Evolutionary conservation across 2,113 vertebrate species (phyloP).

Genomic region (Ursus arctos): DNA sequence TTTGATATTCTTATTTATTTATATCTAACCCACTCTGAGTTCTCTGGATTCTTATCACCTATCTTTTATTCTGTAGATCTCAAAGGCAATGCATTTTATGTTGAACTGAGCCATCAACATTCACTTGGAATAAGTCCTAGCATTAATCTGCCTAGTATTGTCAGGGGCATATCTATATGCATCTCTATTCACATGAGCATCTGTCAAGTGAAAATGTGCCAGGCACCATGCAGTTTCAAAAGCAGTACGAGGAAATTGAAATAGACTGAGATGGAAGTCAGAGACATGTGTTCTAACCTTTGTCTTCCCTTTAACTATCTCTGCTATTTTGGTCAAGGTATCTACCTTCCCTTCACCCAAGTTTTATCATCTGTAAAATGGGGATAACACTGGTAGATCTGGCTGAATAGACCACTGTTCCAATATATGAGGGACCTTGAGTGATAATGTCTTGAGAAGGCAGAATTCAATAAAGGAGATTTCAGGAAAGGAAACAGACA

Average conservation of each 20-base stretch:
- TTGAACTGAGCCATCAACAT: constrained; percentile 2
- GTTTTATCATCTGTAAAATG: not conserved
- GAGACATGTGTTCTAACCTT: not conserved
- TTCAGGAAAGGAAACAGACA: not conserved
- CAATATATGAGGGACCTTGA: not conserved
- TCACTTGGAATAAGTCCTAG: constrained; percentile 60
- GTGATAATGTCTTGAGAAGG: not conserved
- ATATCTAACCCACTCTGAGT: not conserved
- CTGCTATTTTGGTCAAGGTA: not conserved
- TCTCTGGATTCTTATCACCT: not conserved
- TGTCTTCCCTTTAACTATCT: not conserved
- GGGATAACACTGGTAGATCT: not conserved
- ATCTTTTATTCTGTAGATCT: not conserved
- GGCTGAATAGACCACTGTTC: not conserved
- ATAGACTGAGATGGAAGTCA: not conserved
- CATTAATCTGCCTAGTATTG: constrained; percentile 49
- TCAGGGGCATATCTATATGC: constrained; percentile 53
- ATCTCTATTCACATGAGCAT: constrained; percentile 54
- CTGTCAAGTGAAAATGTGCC: constrained; percentile 65
- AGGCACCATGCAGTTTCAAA: constrained; percentile 9
- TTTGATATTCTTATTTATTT: not conserved
- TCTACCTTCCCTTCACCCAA: not conserved
- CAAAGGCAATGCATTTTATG: not conserved
- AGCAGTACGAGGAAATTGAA: constrained; percentile 12
- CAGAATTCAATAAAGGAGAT: not conserved